A percentile compares a stretch with the other conserved stretches of the same genome.
Evolutionary conservation across 2,113 vertebrate species (phyloP).

Genomic region (Saimiri boliviensis): DNA sequence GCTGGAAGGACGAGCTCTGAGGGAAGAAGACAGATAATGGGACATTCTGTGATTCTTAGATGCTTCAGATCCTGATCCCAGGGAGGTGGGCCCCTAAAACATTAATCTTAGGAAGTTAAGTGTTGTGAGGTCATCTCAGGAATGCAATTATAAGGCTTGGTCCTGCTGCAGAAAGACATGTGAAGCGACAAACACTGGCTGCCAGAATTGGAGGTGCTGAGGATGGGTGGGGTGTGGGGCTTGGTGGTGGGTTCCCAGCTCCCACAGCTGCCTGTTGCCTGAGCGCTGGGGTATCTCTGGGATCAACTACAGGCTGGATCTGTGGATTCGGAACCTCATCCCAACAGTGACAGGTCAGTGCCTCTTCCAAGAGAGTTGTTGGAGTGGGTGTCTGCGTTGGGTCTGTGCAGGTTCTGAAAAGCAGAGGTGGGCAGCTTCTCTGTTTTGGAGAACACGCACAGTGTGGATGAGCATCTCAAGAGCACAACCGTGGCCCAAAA

Average conservation of each 20-base stretch:
- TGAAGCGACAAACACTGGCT: not conserved
- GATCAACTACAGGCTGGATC: not conserved
- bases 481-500: not conserved
- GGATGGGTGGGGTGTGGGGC: not conserved
- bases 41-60: not conserved
- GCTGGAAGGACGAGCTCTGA: not conserved
- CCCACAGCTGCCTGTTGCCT: not conserved
- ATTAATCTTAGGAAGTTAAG: not conserved
- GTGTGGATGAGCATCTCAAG: not conserved
- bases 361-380: not conserved
- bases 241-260: not conserved
- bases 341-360: conserved; percentile 26
- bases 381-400: not conserved
- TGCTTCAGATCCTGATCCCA: not conserved
- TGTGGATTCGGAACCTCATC: accelerated
- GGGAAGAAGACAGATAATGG: not conserved
- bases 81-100: conserved; percentile 23
- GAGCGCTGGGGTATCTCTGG: not conserved
- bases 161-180: not conserved
- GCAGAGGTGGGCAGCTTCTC: not conserved
- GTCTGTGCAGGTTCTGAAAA: not conserved
- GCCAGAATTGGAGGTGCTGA: not conserved
- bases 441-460: not conserved
- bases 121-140: conserved; percentile 46
- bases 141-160: conserved; percentile 15